These are phyloP conservation scores for Chaetura pelagica DNA, from an alignment of 2,113 vertebrate genomes.

Conservation along the genomic window DNA sequence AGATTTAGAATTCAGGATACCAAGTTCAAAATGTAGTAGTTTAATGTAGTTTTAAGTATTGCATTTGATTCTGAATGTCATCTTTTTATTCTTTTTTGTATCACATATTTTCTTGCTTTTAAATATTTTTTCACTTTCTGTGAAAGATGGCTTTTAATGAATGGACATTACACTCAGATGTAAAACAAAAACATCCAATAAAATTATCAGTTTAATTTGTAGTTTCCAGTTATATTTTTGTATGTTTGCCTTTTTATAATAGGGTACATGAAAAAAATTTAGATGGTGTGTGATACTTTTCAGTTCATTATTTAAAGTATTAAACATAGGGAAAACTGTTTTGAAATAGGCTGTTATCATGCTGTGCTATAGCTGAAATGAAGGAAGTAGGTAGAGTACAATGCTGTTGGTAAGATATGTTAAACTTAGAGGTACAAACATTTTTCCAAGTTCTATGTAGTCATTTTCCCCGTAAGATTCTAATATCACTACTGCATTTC, in stretches of 20 bases:
- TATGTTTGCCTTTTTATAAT: neutral
- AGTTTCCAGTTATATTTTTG: neutral
- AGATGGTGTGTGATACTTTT: neutral
- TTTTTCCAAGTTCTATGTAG: neutral
- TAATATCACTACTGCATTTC: neutral
- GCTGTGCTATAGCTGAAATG: neutral
- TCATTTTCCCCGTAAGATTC: neutral
- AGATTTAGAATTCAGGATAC: neutral
- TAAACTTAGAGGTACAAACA: neutral
- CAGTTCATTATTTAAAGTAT: neutral
- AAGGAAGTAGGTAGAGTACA: neutral
- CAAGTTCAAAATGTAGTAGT: neutral
- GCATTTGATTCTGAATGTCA: neutral
- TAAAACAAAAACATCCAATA: slow-evolving; percentile 1
- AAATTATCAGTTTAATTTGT: neutral
- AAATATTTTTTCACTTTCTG: neutral
- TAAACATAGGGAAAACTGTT: neutral
- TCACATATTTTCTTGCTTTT: neutral
- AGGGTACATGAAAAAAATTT: neutral
- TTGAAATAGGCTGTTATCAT: neutral
- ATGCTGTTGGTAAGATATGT: neutral
- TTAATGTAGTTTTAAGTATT: neutral
- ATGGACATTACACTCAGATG: neutral
- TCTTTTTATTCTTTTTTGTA: neutral
- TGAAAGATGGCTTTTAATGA: neutral